Conservation (phyloP, 2,797 vertebrate genomes). For the Cichlasoma orientale region DNA sequence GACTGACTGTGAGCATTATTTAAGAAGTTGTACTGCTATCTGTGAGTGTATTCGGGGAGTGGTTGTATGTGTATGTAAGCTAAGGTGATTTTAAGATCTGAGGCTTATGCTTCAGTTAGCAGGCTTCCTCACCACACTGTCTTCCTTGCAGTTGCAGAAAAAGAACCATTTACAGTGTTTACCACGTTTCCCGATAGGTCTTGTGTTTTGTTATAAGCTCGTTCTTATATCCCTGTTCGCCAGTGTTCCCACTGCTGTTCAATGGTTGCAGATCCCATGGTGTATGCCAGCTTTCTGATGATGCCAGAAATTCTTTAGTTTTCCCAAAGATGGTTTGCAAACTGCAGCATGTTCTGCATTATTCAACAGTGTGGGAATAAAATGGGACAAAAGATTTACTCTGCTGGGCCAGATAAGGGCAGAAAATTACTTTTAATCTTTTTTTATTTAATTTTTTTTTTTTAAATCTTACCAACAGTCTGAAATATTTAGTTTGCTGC, state of each 20-base stretch:
- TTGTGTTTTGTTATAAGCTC: too few relatives aligned
- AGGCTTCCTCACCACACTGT: too few relatives aligned
- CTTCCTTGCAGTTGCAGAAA: too few relatives aligned
- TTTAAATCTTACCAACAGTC: neutral
- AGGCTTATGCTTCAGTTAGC: too few relatives aligned
- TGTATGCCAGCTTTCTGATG: conserved; percentile 3
- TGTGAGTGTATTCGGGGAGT: too few relatives aligned
- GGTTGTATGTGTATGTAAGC: too few relatives aligned
- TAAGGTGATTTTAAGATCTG: too few relatives aligned
- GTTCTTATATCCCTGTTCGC: neutral
- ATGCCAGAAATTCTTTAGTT: conserved; percentile 12
- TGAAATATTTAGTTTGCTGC: neutral
- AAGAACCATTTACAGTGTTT: too few relatives aligned
- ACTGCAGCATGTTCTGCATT: conserved; percentile 35
- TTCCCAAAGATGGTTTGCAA: conserved; percentile 12
- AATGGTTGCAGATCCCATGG: neutral
- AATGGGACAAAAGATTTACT: conserved; percentile 29
- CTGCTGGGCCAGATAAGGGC: neutral
- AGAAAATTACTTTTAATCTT: neutral
- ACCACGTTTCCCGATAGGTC: too few relatives aligned
- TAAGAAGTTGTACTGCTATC: too few relatives aligned
- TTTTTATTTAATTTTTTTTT: neutral
- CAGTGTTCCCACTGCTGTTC: neutral
- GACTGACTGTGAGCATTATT: too few relatives aligned
- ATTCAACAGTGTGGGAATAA: conserved; percentile 55